Evolutionary conservation across 2,888 invertebrate species (phyloP).

Genomic region (Amiota minor): DNA sequence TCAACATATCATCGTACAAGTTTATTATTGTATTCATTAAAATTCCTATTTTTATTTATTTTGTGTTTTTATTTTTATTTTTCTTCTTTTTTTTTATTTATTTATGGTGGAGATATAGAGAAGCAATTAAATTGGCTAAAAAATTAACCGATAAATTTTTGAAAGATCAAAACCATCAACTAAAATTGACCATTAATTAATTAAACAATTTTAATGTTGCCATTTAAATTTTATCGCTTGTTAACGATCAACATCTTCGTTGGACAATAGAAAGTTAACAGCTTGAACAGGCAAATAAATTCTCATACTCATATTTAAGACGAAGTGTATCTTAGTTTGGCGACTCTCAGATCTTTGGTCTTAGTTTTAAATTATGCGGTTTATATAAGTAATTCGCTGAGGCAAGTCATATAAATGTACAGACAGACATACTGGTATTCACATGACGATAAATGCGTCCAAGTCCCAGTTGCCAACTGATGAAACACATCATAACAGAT

Average conservation of each 20-base stretch:
- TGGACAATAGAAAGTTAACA: conserved; percentile 42
- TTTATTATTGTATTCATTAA: neutral
- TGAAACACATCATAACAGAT: neutral
- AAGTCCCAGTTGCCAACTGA: neutral
- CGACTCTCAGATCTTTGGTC: neutral
- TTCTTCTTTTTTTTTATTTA: neutral
- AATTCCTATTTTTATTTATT: neutral
- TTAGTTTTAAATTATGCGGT: conserved; percentile 2
- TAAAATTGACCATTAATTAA: conserved; percentile 63
- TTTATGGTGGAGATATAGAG: neutral
- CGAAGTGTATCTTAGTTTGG: conserved; percentile 1
- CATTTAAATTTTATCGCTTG: conserved; percentile 58
- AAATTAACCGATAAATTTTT: conserved; percentile 22
- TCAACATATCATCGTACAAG: neutral
- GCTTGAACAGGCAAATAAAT: conserved; percentile 52
- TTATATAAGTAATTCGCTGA: neutral
- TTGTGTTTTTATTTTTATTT: neutral
- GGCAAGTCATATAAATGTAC: neutral
- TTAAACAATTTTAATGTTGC: conserved; percentile 63
- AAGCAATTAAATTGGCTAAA: conserved; percentile 14
- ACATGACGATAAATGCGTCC: conserved; percentile 18
- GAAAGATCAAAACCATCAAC: conserved; percentile 17
- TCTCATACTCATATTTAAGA: conserved; percentile 36
- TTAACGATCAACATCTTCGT: conserved; percentile 52
- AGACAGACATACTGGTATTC: conserved; percentile 1